phyloP scores from a whole-genome alignment of 1,140 invertebrate genomes.

The Trachymyrmex septentrionalis region DNA sequence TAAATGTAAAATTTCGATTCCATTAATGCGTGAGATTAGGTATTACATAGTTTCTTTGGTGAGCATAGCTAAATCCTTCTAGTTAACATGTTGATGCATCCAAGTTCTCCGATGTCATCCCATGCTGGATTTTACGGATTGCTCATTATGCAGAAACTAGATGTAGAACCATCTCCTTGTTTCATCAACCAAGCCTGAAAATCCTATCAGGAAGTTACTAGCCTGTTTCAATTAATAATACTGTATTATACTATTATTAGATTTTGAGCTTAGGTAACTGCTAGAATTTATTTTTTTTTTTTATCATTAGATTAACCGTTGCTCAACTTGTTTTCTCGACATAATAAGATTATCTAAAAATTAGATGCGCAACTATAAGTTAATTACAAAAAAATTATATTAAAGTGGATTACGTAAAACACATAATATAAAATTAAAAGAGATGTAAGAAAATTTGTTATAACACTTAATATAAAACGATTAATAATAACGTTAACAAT shows the following conservation, averaged over 20 bases:
- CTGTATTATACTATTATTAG: constrained; percentile 23
- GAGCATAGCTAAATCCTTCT: constrained; percentile 5
- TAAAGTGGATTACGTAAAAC: not conserved
- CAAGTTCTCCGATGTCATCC: constrained; percentile 77
- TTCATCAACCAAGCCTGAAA: constrained; percentile 51
- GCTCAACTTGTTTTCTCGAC: not conserved
- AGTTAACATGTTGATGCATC: constrained; percentile 63
- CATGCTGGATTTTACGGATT: constrained; percentile 11
- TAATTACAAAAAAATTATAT: not conserved
- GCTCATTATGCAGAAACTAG: constrained; percentile 1
- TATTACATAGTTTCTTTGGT: constrained; percentile 40
- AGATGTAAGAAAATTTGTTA: not conserved
- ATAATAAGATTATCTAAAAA: constrained; percentile 2
- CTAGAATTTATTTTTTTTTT: constrained; percentile 34
- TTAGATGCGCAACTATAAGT: not conserved
- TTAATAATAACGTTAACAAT: not conserved
- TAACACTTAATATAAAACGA: not conserved
- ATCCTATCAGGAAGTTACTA: constrained; percentile 77
- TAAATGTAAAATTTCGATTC: constrained; percentile 29
- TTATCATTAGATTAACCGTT: not conserved
- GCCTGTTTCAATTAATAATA: constrained; percentile 78
- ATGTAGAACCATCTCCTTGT: constrained; percentile 34
- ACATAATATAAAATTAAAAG: not conserved
- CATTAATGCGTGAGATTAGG: constrained; percentile 35
- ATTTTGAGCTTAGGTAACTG: constrained; percentile 18